Base-by-base conservation (phyloP, 2,797 vertebrate genomes). In the Bovichtus variegatus region DNA sequence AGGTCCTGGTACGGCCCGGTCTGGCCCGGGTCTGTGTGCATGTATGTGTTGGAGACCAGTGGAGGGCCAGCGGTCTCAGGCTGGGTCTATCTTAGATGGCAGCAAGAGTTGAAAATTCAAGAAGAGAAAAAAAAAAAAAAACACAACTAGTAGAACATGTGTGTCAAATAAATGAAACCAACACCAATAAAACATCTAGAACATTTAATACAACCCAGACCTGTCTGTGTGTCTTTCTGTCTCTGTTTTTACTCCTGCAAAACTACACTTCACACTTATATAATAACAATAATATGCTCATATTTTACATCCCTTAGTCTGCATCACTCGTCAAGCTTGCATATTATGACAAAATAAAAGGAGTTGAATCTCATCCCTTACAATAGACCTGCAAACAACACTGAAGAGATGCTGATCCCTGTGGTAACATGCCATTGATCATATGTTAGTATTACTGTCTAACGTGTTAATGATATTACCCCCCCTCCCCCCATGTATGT, bases 131-230 rank as follows among this genome's bases (percentile, higher is more conserved):
- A 85, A 81, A 79, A 78, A 74, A 85, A 88, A 81, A 84, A 36
- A 69, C 82, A 89, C 83, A 83, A 93, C 81, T 87, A 87, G 84
- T 91, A 92, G 90, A 93, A 92, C 84, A 86, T 93, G 88, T 93
- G 93, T 95, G 94, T 95, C 92, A 94, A 94, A 95, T 91, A 92
- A 94, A 93, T 91, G 87, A 95, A 95, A 94, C 89, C 93, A 92
- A 95, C 94, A 94, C 92, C 93, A 96, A 96, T 96, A 96, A 96
- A 96, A 96, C 94, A 95, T 96, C 93, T 95, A 95, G 93, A 95
- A 96, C 94, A 96, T 96, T 96, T 96, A 96, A 94, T 96, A 96
- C 94, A 94, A 95, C 92, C 74, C 27, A 89, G 70, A 82, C 61
- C 83, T 68, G 91, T 83, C 86, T 94, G 86, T 59, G 91, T 89